Conservation (phyloP, 2,888 invertebrate species). For the Mechanitis messenoides region DNA sequence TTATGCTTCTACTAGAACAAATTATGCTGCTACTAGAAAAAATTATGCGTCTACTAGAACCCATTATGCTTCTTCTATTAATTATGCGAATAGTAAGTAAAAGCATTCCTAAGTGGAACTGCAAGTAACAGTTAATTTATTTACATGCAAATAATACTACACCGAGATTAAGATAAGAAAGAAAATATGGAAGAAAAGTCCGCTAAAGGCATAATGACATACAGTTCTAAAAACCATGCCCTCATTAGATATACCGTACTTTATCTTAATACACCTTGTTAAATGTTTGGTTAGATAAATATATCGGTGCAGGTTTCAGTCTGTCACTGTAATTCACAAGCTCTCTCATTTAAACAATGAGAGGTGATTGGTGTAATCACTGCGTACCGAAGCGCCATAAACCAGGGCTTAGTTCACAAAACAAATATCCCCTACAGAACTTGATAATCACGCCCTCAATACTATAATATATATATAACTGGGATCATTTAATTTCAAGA, state of each 20-base stretch:
- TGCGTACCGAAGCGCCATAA: constrained; percentile 22
- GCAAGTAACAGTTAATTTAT: no score
- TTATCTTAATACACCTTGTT: constrained; percentile 9
- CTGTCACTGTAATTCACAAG: constrained; percentile 27
- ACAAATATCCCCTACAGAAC: constrained; percentile 19
- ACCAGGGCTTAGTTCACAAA: constrained; percentile 23
- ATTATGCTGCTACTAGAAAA: no score
- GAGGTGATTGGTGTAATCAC: constrained; percentile 30
- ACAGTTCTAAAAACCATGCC: not conserved
- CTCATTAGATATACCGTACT: not conserved
- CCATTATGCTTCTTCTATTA: no score
- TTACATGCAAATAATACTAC: no score
- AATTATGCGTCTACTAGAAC: no score
- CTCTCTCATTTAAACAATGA: constrained; percentile 28
- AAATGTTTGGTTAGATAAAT: constrained; percentile 21
- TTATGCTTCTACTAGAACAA: no score
- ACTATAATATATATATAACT: constrained; percentile 1
- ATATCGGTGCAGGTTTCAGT: constrained; percentile 23
- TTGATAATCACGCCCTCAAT: constrained; percentile 21
- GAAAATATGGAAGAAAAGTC: no score
- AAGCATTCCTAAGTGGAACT: no score
- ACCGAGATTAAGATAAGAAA: no score
- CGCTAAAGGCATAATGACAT: not conserved
- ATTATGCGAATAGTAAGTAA: no score
- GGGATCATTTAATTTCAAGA: not conserved